phyloP scores from a whole-genome alignment of 1,140 invertebrate genomes.

The Melipona quadrifasciata region DNA sequence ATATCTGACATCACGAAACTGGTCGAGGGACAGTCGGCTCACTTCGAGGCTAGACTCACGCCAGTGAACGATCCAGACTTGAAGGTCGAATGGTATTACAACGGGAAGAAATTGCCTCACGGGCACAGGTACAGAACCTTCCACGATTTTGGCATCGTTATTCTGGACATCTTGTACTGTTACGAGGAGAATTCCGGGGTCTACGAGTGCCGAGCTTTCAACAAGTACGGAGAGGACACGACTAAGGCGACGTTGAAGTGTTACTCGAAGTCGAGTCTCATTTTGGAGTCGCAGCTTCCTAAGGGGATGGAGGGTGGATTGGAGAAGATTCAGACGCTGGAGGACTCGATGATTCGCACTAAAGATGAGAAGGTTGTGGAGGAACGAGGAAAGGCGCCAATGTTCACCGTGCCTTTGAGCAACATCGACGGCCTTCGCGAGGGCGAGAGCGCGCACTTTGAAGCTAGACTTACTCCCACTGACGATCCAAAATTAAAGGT shows the following conservation, averaged over 20 bases:
- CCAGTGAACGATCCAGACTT: constrained; percentile 96
- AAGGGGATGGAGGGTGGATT: constrained; percentile 95
- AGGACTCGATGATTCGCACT: constrained; percentile 90
- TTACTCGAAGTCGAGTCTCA: constrained; percentile 94
- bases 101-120: constrained; percentile 94
- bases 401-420: constrained; percentile 94
- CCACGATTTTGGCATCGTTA: constrained; percentile 98
- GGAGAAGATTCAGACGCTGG: constrained; percentile 95
- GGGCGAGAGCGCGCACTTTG: constrained; percentile 97
- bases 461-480: constrained; percentile 94
- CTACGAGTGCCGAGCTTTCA: constrained; percentile 95
- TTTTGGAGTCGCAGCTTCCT: constrained; percentile 97
- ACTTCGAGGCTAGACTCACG: constrained; percentile 95
- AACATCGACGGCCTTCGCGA: constrained; percentile 93
- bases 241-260: constrained; percentile 94
- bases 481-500: constrained; percentile 97
- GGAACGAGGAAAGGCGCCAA: constrained; percentile 90
- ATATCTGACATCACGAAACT: constrained; percentile 91
- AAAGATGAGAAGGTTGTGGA: constrained; percentile 87
- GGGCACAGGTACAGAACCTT: constrained; percentile 97
- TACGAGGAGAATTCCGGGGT: constrained; percentile 98
- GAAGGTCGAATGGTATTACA: constrained; percentile 97
- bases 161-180: constrained; percentile 97
- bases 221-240: constrained; percentile 94
- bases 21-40: constrained; percentile 95